A percentile compares a stretch with the other conserved stretches of the same genome.
These are phyloP conservation scores for Sinotaia quadrata DNA, from an alignment of 2,888 invertebrate genomes.

Conservation along the genomic window DNA sequence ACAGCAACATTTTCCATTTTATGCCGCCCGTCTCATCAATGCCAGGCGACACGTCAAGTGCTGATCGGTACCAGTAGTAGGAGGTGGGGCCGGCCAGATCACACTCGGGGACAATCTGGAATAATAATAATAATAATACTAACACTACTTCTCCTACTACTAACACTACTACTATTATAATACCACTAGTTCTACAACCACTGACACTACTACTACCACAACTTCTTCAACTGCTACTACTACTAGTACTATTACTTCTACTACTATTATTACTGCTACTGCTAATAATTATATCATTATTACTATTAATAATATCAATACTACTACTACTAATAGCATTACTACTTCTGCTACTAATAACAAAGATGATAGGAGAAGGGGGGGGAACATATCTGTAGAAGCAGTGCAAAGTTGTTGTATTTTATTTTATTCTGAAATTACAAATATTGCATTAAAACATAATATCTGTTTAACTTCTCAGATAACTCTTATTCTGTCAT, in stretches of 20 bases:
- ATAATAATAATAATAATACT: too few species aligned
- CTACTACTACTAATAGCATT: neutral
- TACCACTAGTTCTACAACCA: neutral
- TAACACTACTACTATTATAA: too few species aligned
- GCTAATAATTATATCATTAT: neutral
- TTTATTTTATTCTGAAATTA: too few species aligned
- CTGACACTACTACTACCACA: neutral
- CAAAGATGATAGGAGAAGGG: too few species aligned
- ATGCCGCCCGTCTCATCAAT: conserved; percentile 89
- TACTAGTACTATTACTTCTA: neutral
- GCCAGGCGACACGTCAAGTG: conserved; percentile 86
- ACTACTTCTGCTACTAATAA: neutral
- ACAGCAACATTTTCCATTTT: conserved; percentile 93
- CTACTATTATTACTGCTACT: neutral
- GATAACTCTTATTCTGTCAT: too few species aligned
- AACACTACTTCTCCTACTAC: too few species aligned
- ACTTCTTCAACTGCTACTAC: too few species aligned
- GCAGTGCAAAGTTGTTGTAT: too few species aligned
- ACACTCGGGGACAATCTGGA: conserved; percentile 49
- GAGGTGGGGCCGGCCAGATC: conserved; percentile 57
- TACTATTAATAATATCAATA: neutral
- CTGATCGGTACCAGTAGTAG: conserved; percentile 63
- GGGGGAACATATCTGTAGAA: too few species aligned
- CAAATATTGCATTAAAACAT: too few species aligned
- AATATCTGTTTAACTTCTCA: too few species aligned